phyloP scores from a whole-genome alignment of 2,888 invertebrate species.

The Nysson spinosus region DNA sequence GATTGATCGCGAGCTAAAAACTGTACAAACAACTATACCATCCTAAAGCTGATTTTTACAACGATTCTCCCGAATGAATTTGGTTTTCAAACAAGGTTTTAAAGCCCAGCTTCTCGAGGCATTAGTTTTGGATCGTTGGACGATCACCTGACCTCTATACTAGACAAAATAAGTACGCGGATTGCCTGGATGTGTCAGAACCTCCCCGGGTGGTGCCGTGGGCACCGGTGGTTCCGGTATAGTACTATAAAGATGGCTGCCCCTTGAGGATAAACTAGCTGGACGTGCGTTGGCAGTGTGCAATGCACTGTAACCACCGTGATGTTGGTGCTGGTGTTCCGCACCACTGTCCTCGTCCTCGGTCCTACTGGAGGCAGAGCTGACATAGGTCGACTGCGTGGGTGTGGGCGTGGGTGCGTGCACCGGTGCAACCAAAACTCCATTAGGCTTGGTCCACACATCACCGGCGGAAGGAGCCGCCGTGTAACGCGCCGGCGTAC shows the following conservation, averaged over 20 bases:
- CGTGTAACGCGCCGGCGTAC: slow-evolving; percentile 82
- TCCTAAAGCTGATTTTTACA: slow-evolving; percentile 12
- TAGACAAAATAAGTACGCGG: slow-evolving; percentile 76
- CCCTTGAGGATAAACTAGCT: slow-evolving; percentile 72
- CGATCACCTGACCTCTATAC: slow-evolving; percentile 39
- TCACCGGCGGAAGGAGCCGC: slow-evolving; percentile 85
- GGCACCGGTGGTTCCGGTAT: slow-evolving; percentile 74
- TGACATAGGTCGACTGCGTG: slow-evolving; percentile 82
- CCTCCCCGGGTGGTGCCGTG: slow-evolving; percentile 59
- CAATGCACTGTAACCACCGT: slow-evolving; percentile 78
- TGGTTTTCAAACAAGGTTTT: neutral
- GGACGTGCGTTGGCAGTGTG: slow-evolving; percentile 67
- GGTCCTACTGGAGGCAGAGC: slow-evolving; percentile 80
- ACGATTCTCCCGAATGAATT: neutral
- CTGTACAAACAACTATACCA: slow-evolving; percentile 40
- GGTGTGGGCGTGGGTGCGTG: slow-evolving; percentile 81
- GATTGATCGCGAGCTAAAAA: slow-evolving; percentile 35
- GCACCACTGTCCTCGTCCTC: slow-evolving; percentile 82
- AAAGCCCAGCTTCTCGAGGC: slow-evolving; percentile 14
- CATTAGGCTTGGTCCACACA: slow-evolving; percentile 82
- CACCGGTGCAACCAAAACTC: slow-evolving; percentile 75
- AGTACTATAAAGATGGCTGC: slow-evolving; percentile 75
- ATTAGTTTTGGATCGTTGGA: slow-evolving; percentile 28
- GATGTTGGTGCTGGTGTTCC: slow-evolving; percentile 78
- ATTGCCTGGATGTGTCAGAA: slow-evolving; percentile 67